Conservation (phyloP, 2,797 vertebrate species). For the Balearica regulorum region DNA sequence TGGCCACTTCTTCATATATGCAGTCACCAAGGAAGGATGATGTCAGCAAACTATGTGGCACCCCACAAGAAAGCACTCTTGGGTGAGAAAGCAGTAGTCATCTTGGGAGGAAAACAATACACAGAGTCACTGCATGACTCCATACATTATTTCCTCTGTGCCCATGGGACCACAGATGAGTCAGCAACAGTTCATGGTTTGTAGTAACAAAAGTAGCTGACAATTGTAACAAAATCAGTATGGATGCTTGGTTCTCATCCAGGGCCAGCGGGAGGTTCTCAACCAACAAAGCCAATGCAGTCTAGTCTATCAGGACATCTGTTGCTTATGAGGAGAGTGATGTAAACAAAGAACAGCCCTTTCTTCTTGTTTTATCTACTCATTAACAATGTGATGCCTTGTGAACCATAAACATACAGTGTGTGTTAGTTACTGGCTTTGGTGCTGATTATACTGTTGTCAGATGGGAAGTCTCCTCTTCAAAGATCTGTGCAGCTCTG, state of each 20-base stretch:
- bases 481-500: background rate
- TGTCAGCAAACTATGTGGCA: background rate
- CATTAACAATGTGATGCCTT: slow-evolving; percentile 61
- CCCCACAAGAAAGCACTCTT: slow-evolving; percentile 13
- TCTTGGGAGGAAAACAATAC: slow-evolving; percentile 21
- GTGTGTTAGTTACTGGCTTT: slow-evolving; percentile 14
- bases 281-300: slow-evolving; percentile 60
- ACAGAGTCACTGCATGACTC: slow-evolving; percentile 25
- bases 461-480: background rate
- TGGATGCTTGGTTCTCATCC: slow-evolving; percentile 67
- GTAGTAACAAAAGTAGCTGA: slow-evolving; percentile 64
- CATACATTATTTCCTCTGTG: slow-evolving; percentile 50
- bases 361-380: slow-evolving; percentile 58
- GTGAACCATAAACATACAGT: slow-evolving; percentile 48
- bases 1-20: background rate
- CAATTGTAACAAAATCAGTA: slow-evolving; percentile 64
- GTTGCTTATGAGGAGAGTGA: slow-evolving; percentile 63
- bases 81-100: slow-evolving; percentile 27
- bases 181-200: slow-evolving; percentile 58
- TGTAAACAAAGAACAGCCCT: slow-evolving; percentile 66
- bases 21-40: background rate
- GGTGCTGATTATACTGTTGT: background rate
- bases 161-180: slow-evolving; percentile 45
- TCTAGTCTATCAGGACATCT: slow-evolving; percentile 70
- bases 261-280: slow-evolving; percentile 64